Percentiles rank a stretch among this genome's conserved stretches.
phyloP scores from a whole-genome alignment of 2,797 vertebrate genomes.

The Gambusia yucatana region DNA sequence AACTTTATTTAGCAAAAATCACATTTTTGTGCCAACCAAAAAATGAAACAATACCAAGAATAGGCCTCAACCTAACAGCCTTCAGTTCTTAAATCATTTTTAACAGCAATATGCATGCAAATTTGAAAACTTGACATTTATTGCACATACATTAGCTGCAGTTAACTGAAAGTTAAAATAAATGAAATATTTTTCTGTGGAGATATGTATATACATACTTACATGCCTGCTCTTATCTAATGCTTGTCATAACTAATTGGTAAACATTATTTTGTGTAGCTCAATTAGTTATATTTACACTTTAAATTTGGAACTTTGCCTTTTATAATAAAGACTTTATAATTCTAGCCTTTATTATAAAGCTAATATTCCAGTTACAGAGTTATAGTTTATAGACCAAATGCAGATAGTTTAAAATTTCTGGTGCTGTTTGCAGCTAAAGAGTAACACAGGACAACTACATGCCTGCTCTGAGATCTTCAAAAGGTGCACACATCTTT shows the following conservation, averaged over 20 bases:
- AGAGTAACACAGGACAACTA: conserved; percentile 22
- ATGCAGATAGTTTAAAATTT: conserved; percentile 28
- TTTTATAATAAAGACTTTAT: no score
- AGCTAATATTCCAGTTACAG: not conserved
- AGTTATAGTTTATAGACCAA: conserved; percentile 7
- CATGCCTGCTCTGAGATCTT: conserved; percentile 39
- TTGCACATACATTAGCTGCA: not conserved
- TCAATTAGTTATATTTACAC: not conserved
- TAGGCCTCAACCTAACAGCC: not conserved
- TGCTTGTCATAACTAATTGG: conserved; percentile 3
- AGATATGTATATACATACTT: not conserved
- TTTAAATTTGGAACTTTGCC: not conserved
- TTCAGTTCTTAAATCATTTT: not conserved
- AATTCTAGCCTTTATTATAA: no score
- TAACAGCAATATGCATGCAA: not conserved
- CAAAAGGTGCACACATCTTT: conserved; percentile 34
- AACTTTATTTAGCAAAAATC: not conserved
- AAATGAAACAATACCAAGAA: not conserved
- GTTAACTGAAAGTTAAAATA: not conserved
- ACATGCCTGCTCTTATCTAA: not conserved
- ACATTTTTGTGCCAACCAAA: not conserved
- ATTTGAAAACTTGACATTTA: no score
- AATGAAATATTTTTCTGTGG: not conserved
- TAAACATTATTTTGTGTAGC: conserved; percentile 13
- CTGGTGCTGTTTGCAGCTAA: conserved; percentile 35